A percentile compares a stretch with the other conserved stretches of the same genome.
Conservation (phyloP, 1,140 invertebrate genomes). For the Sarcophaga peregrina region DNA sequence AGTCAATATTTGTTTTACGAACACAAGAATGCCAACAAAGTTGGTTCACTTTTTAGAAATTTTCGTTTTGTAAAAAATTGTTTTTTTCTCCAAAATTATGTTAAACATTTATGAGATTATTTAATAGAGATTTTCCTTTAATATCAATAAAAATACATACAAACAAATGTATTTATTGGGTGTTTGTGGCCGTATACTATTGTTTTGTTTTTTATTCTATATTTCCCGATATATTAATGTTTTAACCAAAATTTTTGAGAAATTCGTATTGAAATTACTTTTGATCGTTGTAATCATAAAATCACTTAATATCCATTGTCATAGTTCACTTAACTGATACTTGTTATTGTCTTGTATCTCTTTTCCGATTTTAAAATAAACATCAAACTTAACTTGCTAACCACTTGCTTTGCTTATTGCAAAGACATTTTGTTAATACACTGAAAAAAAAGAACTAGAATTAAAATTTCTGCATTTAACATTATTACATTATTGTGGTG, state of each 20-base stretch:
- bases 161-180: neutral
- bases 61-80: neutral
- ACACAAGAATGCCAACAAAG: too few relatives aligned
- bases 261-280: slow-evolving; percentile 5
- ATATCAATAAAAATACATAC: neutral
- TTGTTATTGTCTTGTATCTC: slow-evolving; percentile 6
- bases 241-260: neutral
- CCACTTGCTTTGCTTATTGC: neutral
- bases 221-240: neutral
- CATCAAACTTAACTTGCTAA: neutral
- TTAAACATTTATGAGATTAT: slow-evolving; percentile 18
- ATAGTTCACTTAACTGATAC: slow-evolving; percentile 18
- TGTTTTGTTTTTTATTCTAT: neutral
- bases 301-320: slow-evolving; percentile 9
- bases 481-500: too few relatives aligned
- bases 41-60: neutral
- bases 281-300: neutral
- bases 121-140: slow-evolving; percentile 4
- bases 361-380: slow-evolving; percentile 7
- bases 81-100: neutral
- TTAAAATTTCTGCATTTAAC: too few relatives aligned
- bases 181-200: neutral
- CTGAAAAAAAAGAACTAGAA: neutral
- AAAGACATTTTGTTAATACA: neutral
- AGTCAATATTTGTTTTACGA: too few relatives aligned